Evolutionary conservation across 2,888 invertebrate species (phyloP), one percentile per base, ranked within the genome.

Genomic region (Osedax fenrisi): DNA sequence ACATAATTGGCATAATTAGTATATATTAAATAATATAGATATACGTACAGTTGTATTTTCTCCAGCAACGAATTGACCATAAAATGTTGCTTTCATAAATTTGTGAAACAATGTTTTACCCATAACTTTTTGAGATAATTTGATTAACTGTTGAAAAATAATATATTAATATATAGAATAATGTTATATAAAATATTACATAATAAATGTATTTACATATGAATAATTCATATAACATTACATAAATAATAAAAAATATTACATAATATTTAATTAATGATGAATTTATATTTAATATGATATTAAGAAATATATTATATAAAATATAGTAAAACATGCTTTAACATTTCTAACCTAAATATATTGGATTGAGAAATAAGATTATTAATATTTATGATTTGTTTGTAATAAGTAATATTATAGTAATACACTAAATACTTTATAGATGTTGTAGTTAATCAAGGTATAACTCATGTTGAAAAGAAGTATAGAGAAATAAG

Each of bases 11-110:
- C 17, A 41, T 41, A 41, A 41, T 10, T 10, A 41, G 5, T 41
- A 41, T 41, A 41, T 41, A 41, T 10, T 10, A 17, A 41, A 41
- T 41, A 17, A 41, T 10, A 5, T 41, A 41, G 17, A 41, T 41
- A 41, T 41, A 41, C n/a, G n/a, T 10, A 41, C 41, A 10, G 41
- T 10, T 10, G 41, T 41, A 84, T 94, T 92, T 75, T 86, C 86
- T 21, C 98, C 98, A 72, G 96, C 98, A 73, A 99, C 98, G 87
- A 98, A 98, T 86, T 98, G 98, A 5, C 97, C 98, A 86, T 97
- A 98, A 86, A 98, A 96, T 25, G 97, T 92, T 67, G 89, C 88
- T 85, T 92, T 93, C 94, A 98, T 95, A 77, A 93, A 79, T 77
- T 86, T 81, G 77, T 89, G 88, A 86, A 97, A 97, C 77, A 96